Evolutionary conservation across 2,888 invertebrate species (phyloP), one percentile per base, ranked within the genome.

Genomic region (Pseudolycoriella hygida): DNA sequence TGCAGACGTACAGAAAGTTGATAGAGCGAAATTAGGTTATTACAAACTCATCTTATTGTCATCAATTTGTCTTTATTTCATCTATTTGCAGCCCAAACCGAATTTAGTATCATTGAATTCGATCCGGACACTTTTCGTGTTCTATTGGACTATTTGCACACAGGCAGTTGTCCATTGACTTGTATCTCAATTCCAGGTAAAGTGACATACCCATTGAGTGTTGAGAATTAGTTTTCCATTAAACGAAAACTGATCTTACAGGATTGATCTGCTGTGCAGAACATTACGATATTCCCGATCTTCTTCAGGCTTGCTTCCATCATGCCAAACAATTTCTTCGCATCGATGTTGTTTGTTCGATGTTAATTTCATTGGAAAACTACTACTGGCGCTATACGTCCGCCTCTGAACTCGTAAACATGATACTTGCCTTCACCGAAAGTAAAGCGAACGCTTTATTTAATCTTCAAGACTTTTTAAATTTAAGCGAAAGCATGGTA

Each of bases 381-480:
- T 92, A 92, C 66, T 90, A 88, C 64, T 92, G 92, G 92, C 76
- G 92, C 50, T 92, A 92, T 64, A 89, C 88, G 31, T 90, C 90
- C 47, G 92, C 90, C 41, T 86, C 88, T 19, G 90, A 92, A 64
- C 69, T 92, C 57, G 89, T 92, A 52, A 90, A 92, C 67, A 90
- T 90, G 87, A 90, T 92, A 55, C 69, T 92, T 49, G 83, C 86
- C 17, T 92, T 86, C 64, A 82, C 86, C 42, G 90, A 92, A 63
- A 84, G 86, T 49, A 73, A 87, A 56, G 86, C 89, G 8, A 81
- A 81, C 55, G 80, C 83, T 53, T 69, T 92, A 46, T 90, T 92
- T 64, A 81, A 84, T 57, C 80, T 80, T 44, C 67, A 77, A 1
- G 89, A 90, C 59, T 92, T 88, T 60, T 71, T 90, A 8, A 80